Evolutionary conservation across 2,888 invertebrate species (phyloP), one percentile per base, ranked within the genome.

Genomic region (Adelognathus sp.): DNA sequence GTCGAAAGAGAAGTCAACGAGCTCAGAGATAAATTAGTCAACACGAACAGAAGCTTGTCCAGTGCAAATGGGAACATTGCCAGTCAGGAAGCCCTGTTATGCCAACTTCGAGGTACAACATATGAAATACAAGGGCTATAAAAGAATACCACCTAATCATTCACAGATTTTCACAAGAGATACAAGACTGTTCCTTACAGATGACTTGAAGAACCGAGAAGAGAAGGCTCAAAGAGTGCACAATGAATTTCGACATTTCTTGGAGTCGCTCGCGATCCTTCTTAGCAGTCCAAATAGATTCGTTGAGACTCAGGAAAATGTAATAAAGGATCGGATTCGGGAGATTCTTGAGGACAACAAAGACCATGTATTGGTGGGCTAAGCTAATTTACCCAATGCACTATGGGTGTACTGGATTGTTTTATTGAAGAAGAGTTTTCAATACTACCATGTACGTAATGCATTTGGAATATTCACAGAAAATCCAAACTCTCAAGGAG

Each of bases 321-420:
- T 96, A 33, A 95, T 97, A 79, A 96, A 96, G 89, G 97, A 97
- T 80, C 93, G 96, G 81, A 94, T 97, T 69, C 93, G 96, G 16
- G 96, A 97, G 90, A 93, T 96, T 52, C 92, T 96, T 29, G 94
- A 93, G 75, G 97, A 97, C 76, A 95, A 95, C 90, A 96, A 96
- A 90, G 95, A 96, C 81, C 95, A 95, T 92, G 92, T 94, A 84
- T 93, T 95, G 91, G 97, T 96, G 93, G 91, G 93, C 71, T 56
- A 21, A 16, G 31, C 2, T 24, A 7, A 24, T 50, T 52, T 24
- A 14, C n/a, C n/a, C n/a, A n/a, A n/a, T n/a, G n/a, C n/a, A n/a
- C n/a, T n/a, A n/a, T n/a, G n/a, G n/a, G n/a, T n/a, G 6, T 50
- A 31, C 24, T 63, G 27, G n/a, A 41, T n/a, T 14, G n/a, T 41